Percentiles rank a stretch among this genome's conserved stretches.
Evolutionary conservation across 2,113 vertebrate species (phyloP).

Genomic region (Lagopus muta): DNA sequence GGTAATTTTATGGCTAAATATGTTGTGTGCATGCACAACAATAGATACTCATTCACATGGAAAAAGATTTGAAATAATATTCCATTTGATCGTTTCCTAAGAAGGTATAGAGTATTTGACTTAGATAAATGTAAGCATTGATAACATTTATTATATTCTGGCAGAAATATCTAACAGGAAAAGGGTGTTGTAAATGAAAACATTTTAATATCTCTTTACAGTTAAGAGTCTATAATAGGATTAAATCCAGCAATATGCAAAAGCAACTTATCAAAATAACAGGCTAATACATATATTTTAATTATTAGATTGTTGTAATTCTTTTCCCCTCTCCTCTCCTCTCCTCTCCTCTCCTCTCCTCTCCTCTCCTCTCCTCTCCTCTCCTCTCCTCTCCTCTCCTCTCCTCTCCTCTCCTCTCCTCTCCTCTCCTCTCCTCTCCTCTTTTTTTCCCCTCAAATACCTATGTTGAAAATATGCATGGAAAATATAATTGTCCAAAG

Average conservation of each 20-base stretch:
- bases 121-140: background rate
- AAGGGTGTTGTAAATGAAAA: background rate
- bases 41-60: background rate
- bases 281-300: too few relatives aligned
- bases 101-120: accelerated
- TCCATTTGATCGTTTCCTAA: background rate
- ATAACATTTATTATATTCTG: background rate
- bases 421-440: too few relatives aligned
- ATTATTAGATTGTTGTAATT: background rate
- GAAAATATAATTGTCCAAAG: background rate
- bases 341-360: background rate
- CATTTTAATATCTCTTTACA: background rate
- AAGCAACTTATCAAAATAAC: background rate
- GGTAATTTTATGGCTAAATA: background rate
- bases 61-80: background rate
- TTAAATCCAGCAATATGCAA: background rate
- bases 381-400: background rate
- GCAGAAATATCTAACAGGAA: background rate
- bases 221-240: background rate
- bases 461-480: background rate
- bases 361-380: background rate
- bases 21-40: background rate
- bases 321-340: background rate
- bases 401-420: background rate
- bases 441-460: background rate